Evolutionary conservation across 2,888 invertebrate species (phyloP).

Genomic region (Nineta flava): DNA sequence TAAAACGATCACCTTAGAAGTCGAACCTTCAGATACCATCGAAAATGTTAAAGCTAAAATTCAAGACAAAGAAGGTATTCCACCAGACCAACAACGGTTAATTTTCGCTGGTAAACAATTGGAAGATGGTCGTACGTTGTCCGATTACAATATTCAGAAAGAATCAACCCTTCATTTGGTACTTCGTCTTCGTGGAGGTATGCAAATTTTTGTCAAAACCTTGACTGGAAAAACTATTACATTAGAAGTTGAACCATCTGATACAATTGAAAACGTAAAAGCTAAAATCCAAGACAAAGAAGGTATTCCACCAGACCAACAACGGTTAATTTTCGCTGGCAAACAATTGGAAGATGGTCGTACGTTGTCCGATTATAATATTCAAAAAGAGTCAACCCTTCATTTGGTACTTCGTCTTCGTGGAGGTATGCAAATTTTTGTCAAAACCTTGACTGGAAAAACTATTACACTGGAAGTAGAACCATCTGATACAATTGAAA

Average conservation of each 20-base stretch:
- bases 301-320: slow-evolving; percentile 41
- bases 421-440: slow-evolving; percentile 53
- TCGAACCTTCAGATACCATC: slow-evolving; percentile 72
- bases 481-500: slow-evolving; percentile 40
- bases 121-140: slow-evolving; percentile 67
- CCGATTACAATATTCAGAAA: slow-evolving; percentile 81
- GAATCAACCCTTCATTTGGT: slow-evolving; percentile 88
- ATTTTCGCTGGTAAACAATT: slow-evolving; percentile 86
- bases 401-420: slow-evolving; percentile 41
- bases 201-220: slow-evolving; percentile 40
- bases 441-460: slow-evolving; percentile 40
- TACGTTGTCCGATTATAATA: slow-evolving; percentile 48
- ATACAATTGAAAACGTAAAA: slow-evolving; percentile 48
- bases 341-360: slow-evolving; percentile 55
- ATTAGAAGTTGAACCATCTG: slow-evolving; percentile 41
- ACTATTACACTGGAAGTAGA: slow-evolving; percentile 39
- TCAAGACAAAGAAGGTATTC: slow-evolving; percentile 81
- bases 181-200: slow-evolving; percentile 52
- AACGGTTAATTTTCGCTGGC: slow-evolving; percentile 46
- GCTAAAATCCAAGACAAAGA: slow-evolving; percentile 40
- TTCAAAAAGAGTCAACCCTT: slow-evolving; percentile 42
- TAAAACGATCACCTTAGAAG: slow-evolving; percentile 38
- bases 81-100: slow-evolving; percentile 75
- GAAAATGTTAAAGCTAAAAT: slow-evolving; percentile 90
- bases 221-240: slow-evolving; percentile 40